Base-by-base conservation (phyloP, 2,113 vertebrate genomes). In the Pagrus major region DNA sequence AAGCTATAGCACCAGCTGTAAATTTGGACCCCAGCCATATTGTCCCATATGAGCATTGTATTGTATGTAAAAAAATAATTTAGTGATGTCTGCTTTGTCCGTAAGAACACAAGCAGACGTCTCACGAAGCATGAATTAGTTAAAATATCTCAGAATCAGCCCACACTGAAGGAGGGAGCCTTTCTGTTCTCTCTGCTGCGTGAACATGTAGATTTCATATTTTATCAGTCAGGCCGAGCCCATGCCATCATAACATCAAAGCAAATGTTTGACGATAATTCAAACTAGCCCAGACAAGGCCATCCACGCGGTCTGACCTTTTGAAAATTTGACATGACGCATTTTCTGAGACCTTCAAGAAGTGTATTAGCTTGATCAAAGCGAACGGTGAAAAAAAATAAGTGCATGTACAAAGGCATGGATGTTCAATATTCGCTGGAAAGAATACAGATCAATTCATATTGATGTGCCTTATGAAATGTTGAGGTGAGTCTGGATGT, bases 41-140 rank as follows among this genome's bases (percentile, higher is more conserved):
- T 93, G 91, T 91, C 89, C 93, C 91, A 80, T 91, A 78, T 85
- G 88, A 92, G 88, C 87, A 55, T 80, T 23, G n/a, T 21, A 60
- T 67, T 35, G 10, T 29, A 56, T 81, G 66, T 2, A 42, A 44
- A 16, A 51, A 12, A 35, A 47, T 44, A 1, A 61, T 23, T 35
- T 27, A 70, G 52, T 58, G 23, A 37, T 25, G 52, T 73, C 29
- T n/a, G 16, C 15, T 47, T 66, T 25, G 65, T 74, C 54, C 7
- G 39, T 12, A 46, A 49, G 39, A 68, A 51, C 55, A 54, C 4
- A 39, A 55, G 31, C 55, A 69, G 10, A 25, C 4, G 23, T 31
- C 27, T 27, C 46, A 51, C 47, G 18, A 46, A 70, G 66, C 68
- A 68, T 47, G 27, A 71, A 76, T 67, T 80, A 20, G 41, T 65